Conservation (phyloP, 2,113 vertebrate genomes). For the Sapajus apella region DNA sequence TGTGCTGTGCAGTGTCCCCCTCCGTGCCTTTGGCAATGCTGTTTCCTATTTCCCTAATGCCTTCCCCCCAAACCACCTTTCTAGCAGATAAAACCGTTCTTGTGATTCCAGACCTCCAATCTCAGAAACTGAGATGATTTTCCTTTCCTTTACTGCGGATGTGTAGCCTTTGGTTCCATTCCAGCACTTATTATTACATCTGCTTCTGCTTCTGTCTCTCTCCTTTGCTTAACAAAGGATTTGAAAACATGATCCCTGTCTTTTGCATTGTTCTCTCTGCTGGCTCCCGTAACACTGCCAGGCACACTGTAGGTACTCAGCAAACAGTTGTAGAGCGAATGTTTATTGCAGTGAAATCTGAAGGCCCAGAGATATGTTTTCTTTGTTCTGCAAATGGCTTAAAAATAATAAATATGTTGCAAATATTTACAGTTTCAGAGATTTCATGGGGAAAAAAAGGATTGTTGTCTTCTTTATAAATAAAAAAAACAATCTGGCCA, state of each 20-base stretch:
- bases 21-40: neutral
- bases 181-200: too few species aligned
- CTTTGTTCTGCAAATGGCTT: neutral
- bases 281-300: neutral
- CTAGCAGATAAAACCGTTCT: neutral
- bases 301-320: neutral
- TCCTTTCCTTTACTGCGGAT: neutral
- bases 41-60: neutral
- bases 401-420: neutral
- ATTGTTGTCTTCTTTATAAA: neutral
- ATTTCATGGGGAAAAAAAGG: neutral
- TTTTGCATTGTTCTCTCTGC: neutral
- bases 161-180: neutral
- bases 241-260: neutral
- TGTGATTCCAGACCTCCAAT: neutral
- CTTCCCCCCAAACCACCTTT: accelerated
- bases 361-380: neutral
- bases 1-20: too few species aligned
- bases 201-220: neutral
- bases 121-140: neutral
- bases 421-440: neutral
- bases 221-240: neutral
- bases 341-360: neutral
- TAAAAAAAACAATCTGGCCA: neutral
- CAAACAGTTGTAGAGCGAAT: neutral